phyloP scores from a whole-genome alignment of 2,113 vertebrate genomes.

The Gambusia holbrooki region DNA sequence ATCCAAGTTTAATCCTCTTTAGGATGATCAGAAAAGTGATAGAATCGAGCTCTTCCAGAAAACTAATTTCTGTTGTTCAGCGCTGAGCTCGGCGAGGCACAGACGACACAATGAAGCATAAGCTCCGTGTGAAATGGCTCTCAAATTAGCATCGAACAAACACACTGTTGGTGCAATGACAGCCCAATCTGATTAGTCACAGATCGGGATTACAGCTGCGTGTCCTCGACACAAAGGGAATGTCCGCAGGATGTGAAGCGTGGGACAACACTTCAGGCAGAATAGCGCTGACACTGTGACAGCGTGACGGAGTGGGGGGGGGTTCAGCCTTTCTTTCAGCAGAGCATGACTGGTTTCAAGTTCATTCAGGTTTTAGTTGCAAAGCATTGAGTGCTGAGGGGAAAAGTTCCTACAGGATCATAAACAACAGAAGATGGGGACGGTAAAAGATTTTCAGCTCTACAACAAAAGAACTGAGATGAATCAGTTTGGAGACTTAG shows the following conservation, averaged over 20 bases:
- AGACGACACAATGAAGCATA: constrained; percentile 41
- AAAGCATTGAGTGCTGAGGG: background rate
- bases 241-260: constrained; percentile 22
- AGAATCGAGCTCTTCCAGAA: constrained; percentile 39
- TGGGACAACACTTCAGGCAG: constrained; percentile 22
- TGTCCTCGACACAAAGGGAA: constrained; percentile 43
- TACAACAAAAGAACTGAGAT: background rate
- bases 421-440: background rate
- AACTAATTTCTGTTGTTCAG: constrained; percentile 36
- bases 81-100: background rate
- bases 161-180: constrained; percentile 29
- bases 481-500: background rate
- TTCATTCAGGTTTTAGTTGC: background rate
- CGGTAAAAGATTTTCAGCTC: background rate
- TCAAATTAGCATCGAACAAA: constrained; percentile 58
- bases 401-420: background rate
- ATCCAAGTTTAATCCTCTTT: constrained; percentile 67
- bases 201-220: constrained; percentile 60
- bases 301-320: constrained; percentile 21
- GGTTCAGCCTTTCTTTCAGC: background rate
- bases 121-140: constrained; percentile 38
- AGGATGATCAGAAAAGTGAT: constrained; percentile 40
- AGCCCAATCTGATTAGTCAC: constrained; percentile 69
- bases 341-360: background rate
- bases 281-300: constrained; percentile 45